Conservation (phyloP, 2,888 invertebrate genomes). For the Oxytorus armatus region DNA sequence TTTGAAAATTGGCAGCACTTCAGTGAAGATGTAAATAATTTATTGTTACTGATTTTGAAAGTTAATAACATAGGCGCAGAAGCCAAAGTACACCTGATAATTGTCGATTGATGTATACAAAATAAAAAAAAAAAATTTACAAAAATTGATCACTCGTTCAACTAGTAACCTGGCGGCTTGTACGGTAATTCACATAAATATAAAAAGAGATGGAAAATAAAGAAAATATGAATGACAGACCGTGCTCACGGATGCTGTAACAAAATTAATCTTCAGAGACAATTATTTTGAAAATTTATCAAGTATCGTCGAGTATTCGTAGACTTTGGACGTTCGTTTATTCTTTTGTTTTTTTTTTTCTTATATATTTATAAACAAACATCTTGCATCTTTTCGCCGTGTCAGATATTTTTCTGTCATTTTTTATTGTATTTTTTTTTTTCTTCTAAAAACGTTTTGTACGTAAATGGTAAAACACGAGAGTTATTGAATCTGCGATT, state of each 20-base stretch:
- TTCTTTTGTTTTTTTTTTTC: conserved; percentile 16
- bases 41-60: too few relatives aligned
- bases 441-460: conserved; percentile 12
- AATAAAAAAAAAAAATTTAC: not conserved
- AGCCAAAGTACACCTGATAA: too few relatives aligned
- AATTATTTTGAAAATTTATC: not conserved
- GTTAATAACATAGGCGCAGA: too few relatives aligned
- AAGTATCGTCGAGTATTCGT: conserved; percentile 18
- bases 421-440: conserved; percentile 26
- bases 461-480: conserved; percentile 5
- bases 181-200: too few relatives aligned
- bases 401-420: conserved; percentile 33
- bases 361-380: conserved; percentile 21
- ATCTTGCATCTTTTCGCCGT: conserved; percentile 19
- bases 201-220: too few relatives aligned
- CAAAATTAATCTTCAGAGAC: not conserved
- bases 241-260: too few relatives aligned
- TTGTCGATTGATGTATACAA: too few relatives aligned
- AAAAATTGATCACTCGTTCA: not conserved
- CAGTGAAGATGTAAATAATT: too few relatives aligned
- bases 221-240: too few relatives aligned
- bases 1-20: too few relatives aligned
- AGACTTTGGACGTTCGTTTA: conserved; percentile 10
- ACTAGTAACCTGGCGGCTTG: too few relatives aligned
- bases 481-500: not conserved